phyloP scores from a whole-genome alignment of 2,113 vertebrate species.

The Campylomormyrus tamandua region DNA sequence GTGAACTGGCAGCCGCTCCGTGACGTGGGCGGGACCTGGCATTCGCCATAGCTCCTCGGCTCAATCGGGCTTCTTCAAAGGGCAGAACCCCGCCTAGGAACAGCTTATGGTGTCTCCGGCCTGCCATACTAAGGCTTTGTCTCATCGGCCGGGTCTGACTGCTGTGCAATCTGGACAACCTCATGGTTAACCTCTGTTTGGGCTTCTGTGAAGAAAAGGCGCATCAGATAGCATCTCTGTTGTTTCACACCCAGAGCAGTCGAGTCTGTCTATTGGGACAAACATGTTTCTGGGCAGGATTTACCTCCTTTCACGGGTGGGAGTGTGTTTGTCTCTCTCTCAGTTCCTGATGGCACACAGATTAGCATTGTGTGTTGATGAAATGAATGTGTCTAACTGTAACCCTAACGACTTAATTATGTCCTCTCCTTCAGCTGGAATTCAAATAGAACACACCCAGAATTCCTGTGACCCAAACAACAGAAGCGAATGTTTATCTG shows the following conservation, averaged over 20 bases:
- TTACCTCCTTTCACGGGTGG: slow-evolving; percentile 8
- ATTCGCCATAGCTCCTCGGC: slow-evolving; percentile 27
- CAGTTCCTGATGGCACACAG: background rate
- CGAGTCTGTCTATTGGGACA: slow-evolving; percentile 23
- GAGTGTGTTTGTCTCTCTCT: background rate
- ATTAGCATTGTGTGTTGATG: slow-evolving; percentile 44
- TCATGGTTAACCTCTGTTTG: slow-evolving; percentile 51
- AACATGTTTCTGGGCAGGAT: background rate
- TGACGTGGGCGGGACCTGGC: slow-evolving; percentile 39
- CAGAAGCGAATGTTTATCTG: slow-evolving; percentile 23
- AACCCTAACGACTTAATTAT: slow-evolving; percentile 36
- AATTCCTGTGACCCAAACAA: slow-evolving; percentile 35
- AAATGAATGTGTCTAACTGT: slow-evolving; percentile 37
- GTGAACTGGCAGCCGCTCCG: slow-evolving; percentile 57
- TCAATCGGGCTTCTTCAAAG: slow-evolving; percentile 59
- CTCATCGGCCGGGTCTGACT: slow-evolving; percentile 48
- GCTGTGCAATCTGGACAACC: slow-evolving; percentile 53
- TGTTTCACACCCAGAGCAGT: slow-evolving; percentile 8
- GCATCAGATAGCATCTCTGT: slow-evolving; percentile 27
- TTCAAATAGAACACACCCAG: background rate
- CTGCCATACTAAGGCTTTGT: slow-evolving; percentile 29
- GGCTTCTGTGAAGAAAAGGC: background rate
- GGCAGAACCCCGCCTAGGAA: slow-evolving; percentile 49
- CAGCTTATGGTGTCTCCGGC: background rate
- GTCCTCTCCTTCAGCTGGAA: slow-evolving; percentile 35